Evolutionary conservation across 2,113 vertebrate species (phyloP).

Genomic region (Sander lucioperca): DNA sequence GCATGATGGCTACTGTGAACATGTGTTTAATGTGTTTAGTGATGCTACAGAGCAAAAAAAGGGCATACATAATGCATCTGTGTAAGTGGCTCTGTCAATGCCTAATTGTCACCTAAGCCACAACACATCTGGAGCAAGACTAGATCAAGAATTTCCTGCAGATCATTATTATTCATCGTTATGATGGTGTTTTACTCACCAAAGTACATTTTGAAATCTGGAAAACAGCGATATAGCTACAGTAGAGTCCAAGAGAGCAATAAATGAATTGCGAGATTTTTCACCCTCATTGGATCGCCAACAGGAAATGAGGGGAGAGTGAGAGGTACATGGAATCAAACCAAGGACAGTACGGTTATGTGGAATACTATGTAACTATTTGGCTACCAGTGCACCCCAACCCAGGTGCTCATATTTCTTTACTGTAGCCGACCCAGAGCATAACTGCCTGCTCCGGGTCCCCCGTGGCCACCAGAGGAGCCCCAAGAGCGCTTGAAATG

Average conservation of each 20-base stretch:
- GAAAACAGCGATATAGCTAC: background rate
- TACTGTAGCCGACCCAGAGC: too few relatives aligned
- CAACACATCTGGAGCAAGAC: background rate
- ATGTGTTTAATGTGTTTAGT: conserved; percentile 42
- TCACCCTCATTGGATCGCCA: background rate
- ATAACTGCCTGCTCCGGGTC: too few relatives aligned
- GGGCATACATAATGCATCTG: conserved; percentile 42
- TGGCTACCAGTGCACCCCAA: too few relatives aligned
- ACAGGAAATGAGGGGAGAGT: background rate
- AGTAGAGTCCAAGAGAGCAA: background rate
- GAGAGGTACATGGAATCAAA: background rate
- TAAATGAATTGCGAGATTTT: background rate
- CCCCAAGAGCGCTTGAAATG: too few relatives aligned
- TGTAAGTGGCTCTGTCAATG: background rate
- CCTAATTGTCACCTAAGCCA: background rate
- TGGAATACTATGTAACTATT: background rate
- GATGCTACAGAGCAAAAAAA: conserved; percentile 23
- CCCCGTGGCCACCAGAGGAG: too few relatives aligned
- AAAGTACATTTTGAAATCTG: background rate
- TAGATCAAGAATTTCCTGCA: background rate
- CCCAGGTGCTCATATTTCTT: background rate
- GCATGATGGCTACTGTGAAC: conserved; percentile 19
- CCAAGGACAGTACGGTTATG: background rate
- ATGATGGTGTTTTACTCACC: background rate
- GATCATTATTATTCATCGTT: background rate